A percentile compares a stretch with the other conserved stretches of the same genome.
Evolutionary conservation across 64 coral and sea anemone species (phyloP).

Genomic region (Exaiptasia diaphana): DNA sequence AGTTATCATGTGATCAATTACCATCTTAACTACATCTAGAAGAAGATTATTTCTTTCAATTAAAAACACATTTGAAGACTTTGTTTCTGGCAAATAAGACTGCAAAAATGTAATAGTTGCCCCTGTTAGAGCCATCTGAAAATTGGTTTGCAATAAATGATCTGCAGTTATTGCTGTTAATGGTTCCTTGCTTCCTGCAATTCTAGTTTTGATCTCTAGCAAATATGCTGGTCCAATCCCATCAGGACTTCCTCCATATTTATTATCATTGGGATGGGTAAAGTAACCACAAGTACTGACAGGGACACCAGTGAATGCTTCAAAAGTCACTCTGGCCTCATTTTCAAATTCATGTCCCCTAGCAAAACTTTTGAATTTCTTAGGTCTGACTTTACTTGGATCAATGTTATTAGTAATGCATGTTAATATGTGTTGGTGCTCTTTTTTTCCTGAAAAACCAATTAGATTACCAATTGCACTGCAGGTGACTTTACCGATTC

Average conservation of each 20-base stretch:
- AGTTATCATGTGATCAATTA: slow-evolving; percentile 33
- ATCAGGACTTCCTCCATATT: slow-evolving; percentile 42
- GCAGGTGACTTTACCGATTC: slow-evolving; percentile 49
- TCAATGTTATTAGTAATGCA: slow-evolving; percentile 45
- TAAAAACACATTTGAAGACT: slow-evolving; percentile 12
- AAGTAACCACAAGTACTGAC: slow-evolving; percentile 43
- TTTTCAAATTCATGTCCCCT: slow-evolving; percentile 45
- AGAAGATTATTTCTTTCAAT: slow-evolving; percentile 45
- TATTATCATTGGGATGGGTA: slow-evolving; percentile 30
- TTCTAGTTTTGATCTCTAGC: slow-evolving; percentile 24
- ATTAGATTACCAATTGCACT: slow-evolving; percentile 40
- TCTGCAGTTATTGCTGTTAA: background rate
- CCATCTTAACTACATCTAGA: background rate
- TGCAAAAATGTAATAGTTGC: slow-evolving; percentile 33
- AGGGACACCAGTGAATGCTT: background rate
- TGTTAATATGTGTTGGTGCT: slow-evolving; percentile 34
- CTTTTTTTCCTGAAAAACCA: slow-evolving; percentile 42
- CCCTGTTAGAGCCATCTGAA: slow-evolving; percentile 37
- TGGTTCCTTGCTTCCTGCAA: slow-evolving; percentile 11
- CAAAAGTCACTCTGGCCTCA: slow-evolving; percentile 34
- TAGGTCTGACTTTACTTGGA: slow-evolving; percentile 48
- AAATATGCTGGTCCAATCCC: slow-evolving; percentile 27
- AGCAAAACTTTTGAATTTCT: slow-evolving; percentile 33
- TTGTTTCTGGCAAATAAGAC: slow-evolving; percentile 25
- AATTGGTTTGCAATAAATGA: slow-evolving; percentile 42